Evolutionary conservation across 92 coral and sea anemone genomes (phyloP), one percentile per base, ranked within the genome.

Genomic region (Zoanthus sansibaricus): DNA sequence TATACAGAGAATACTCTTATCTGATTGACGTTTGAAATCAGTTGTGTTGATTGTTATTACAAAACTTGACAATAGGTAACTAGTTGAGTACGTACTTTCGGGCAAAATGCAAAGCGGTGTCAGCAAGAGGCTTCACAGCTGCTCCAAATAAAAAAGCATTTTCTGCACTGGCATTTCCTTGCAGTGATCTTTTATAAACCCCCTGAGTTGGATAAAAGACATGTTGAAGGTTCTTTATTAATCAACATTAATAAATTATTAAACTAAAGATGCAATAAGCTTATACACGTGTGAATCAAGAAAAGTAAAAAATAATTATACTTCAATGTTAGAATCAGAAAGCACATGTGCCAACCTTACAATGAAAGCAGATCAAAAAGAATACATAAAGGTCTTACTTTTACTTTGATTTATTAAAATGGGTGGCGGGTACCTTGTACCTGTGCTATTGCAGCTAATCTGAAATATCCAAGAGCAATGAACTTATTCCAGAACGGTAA

Each of bases 401-500:
- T 37, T 37, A 37, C 4, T 37, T 37, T 37, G 1, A 1, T 1
- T 37, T 37, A 37, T 37, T 37, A 37, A 37, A 37, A 37, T 37
- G 42, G 42, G 42, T 37, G 54, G 12, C 0, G 54, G 12, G 7
- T 76, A 96, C 99, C 99, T 97, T 1, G 7, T 76, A 96, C 99
- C 99, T 97, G 99, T 31, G 99, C 95, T 70, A 97, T 93, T 30
- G 96, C 80, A 13, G 99, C 99, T 82, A 91, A n/a, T 89, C 96
- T 92, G 82, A 95, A 97, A 30, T 92, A 92, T 49, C 88, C 76
- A 49, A 97, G 64, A 5, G 99, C 98, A 75, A 97, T 84, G 87
- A 88, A 97, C 48, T 92, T 92, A 42, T 94, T 89, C 99, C 98
- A 97, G 68, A 90, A 90, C 3, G 82, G 82, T 66, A 87, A 42